Base-by-base conservation (phyloP, 1,140 invertebrate species). In the Ostrea denselamellosa region DNA sequence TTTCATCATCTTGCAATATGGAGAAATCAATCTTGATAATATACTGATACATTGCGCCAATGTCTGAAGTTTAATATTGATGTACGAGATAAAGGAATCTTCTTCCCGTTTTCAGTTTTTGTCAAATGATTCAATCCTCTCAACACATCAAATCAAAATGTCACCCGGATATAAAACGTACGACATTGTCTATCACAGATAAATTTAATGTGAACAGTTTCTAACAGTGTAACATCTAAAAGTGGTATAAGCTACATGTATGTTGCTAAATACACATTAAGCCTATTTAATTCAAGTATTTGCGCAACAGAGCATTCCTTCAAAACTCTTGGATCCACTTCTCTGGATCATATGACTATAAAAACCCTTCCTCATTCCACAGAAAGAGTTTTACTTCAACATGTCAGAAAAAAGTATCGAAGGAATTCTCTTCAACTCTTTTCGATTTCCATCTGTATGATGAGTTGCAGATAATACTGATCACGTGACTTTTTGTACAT, bases 161-260 rank as follows among this genome's bases (percentile, higher is more conserved):
- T 44, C 34, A 44, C 34, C 34, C 34, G 34, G 34, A 44, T 44
- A 44, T 44, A 44, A 44, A 44, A 44, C 1, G 34, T 44, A 44
- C 1, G 34, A 62, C 17, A 17, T 19, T 58, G 0, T 4, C 68
- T 77, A 77, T 77, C 68, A 77, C 68, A 77, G 68, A 77, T 77
- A 77, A 77, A 12, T 77, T 77, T 77, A 77, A 28, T 77, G 68
- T 77, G 68, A 77, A 77, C 68, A 77, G 22, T 77, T 77, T 25
- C 68, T 77, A 77, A 77, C 68, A 77, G 25, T 22, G 22, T 77
- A 77, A 77, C 68, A 77, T 77, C 68, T 77, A 77, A 77, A 68
- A 77, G 28, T 77, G 28, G 68, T 77, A 77, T 28, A 77, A 77
- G 68, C 68, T 34, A 44, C 34, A 44, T 44, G 34, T 44, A 25